A percentile compares a stretch with the other conserved stretches of the same genome.
phyloP scores from a whole-genome alignment of 2,888 invertebrate species.

The Himalopsyche kuldschensis region DNA sequence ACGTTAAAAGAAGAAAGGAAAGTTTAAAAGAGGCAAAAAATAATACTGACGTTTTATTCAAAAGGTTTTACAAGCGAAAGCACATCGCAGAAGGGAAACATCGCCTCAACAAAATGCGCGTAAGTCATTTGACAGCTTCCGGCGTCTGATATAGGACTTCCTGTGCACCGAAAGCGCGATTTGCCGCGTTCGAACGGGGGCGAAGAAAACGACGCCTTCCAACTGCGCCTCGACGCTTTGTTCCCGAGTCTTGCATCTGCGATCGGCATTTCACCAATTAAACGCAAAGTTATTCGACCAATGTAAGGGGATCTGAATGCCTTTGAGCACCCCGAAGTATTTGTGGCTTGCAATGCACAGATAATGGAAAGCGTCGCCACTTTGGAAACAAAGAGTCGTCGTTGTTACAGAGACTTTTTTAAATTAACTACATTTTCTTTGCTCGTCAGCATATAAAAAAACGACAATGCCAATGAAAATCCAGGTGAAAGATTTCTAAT shows the following conservation, averaged over 20 bases:
- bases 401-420: too few species aligned
- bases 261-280: constrained; percentile 35
- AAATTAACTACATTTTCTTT: too few species aligned
- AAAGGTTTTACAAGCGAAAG: neutral
- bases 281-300: constrained; percentile 31
- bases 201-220: neutral
- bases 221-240: constrained; percentile 7
- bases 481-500: too few species aligned
- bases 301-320: constrained; percentile 10
- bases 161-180: neutral
- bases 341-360: neutral
- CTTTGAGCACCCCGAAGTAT: constrained; percentile 1
- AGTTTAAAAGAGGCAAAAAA: neutral
- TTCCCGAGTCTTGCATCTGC: constrained; percentile 21
- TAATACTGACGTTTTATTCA: constrained; percentile 3
- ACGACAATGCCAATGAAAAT: too few species aligned
- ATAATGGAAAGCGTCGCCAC: constrained; percentile 3
- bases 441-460: too few species aligned
- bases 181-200: neutral
- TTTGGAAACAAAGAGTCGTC: neutral
- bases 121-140: constrained; percentile 14
- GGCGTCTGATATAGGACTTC: constrained; percentile 10
- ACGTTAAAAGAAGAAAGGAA: neutral
- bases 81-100: neutral
- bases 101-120: neutral